Evolutionary conservation across 37 sponge, comb jelly and placozoan species (phyloP), one percentile per base, ranked within the genome.

Genomic region (Mnemiopsis leidyi): DNA sequence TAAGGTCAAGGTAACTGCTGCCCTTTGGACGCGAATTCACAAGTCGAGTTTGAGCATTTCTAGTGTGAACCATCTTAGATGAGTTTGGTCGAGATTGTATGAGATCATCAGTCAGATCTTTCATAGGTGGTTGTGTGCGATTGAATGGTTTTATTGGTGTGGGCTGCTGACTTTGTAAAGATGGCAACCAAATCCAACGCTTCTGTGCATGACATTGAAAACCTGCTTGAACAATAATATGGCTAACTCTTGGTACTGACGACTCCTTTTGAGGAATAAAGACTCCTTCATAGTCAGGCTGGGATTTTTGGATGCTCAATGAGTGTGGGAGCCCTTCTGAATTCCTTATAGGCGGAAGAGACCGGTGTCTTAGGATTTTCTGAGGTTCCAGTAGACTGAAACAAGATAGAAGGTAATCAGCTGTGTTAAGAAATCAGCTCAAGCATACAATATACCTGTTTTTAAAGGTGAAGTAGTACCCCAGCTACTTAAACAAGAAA

Each of bases 121-220:
- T 85, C 29, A 85, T 85, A n/a, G 24, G 35, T 38, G 90, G 61
- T 2, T 23, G 24, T 0, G 32, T 18, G 23, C 26, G 32, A 13
- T 29, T 77, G 36, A 32, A 26, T 32, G 79, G 36, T 3, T 26
- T 26, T 32, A 77, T 31, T 2, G 32, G 79, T 31, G 79, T 26
- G 16, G 79, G 28, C 30, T 40, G 40, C 24, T 85, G 38, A 85
- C 35, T 85, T 18, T 85, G 36, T 2, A 85, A n/a, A 25, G 90
- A 85, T 40, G 90, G 90, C 39, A 85, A 37, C 90, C 90, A 85
- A 25, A 85, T 85, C 90, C 90, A 85, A 28, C 90, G 39, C 39
- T 85, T 85, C 26, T 85, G 90, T 16, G 90, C 61, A 40, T 85
- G 61, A 85, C 90, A 85, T 85, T 85, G 90, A 26, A 85, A 85